Base-by-base conservation (phyloP, 1,140 invertebrate genomes). In the Nasonia giraulti region DNA sequence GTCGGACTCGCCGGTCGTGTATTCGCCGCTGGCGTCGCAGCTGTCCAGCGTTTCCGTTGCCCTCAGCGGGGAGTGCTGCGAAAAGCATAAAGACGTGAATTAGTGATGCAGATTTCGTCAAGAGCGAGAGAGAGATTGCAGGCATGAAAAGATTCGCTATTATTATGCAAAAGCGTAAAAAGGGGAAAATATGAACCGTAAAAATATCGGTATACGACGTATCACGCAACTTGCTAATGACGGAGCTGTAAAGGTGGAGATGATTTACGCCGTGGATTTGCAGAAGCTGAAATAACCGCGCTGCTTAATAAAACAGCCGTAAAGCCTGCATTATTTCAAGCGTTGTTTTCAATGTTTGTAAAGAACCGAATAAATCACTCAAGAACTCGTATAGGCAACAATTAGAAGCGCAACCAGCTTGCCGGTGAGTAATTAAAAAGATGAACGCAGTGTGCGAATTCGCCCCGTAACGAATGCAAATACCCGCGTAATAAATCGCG, bases 1-100 rank as follows among this genome's bases (percentile, higher is more conserved):
- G 88, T 96, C 96, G 73, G 96, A 96, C 89, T 97, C 96, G 44
- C 94, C 94, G 23, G 96, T 97, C 44, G 97, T 98, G 84, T 97
- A 97, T 93, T 98, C 97, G 31, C 97, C 96, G 86, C 97, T 98
- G 0, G 97, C 97, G 90, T 98, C 97, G 91, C 97, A 98, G 90
- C 94, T 95, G 88, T 95, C 94, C 80, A 94, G 86, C 69, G 92
- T 89, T 88, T 93, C 86, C 79, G 88, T 88, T 79, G 87, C 82
- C 71, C 77, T 83, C 71, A 86, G 17, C 17, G 55, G 20, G 27
- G 82, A 87, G 27, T 80, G 82, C 81, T 85, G 47, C 37, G 74
- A 80, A 77, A 12, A 69, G 12, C 37, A 33, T 44, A 81, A 85
- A 66, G 78, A 80, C 85, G 69, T 44, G 7, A n/a, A 62, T 62